A percentile compares a stretch with the other conserved stretches of the same genome.
phyloP scores from a whole-genome alignment of 2,797 vertebrate species.

The Rhabdomys pumilio region DNA sequence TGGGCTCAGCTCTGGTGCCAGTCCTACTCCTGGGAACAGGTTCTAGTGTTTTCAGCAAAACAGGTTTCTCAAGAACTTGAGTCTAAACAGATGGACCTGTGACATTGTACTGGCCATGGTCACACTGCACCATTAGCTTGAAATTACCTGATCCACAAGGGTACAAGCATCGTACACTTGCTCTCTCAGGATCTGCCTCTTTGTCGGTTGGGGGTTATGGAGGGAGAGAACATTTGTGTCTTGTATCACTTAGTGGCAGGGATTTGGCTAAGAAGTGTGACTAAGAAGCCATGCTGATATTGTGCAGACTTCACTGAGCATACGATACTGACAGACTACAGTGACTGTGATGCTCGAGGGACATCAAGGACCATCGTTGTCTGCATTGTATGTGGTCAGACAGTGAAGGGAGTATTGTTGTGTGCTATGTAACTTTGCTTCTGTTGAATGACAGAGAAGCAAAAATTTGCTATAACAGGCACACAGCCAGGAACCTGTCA shows the following conservation, averaged over 20 bases:
- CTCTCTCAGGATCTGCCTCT: not conserved
- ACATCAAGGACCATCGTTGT: not conserved
- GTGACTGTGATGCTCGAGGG: not conserved
- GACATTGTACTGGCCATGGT: not conserved
- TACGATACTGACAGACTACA: not conserved
- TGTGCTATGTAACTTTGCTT: not conserved
- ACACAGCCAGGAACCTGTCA: no score
- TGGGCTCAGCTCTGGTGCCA: not conserved
- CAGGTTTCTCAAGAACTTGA: not conserved
- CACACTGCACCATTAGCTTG: not conserved
- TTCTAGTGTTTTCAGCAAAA: not conserved
- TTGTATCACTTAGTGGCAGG: not conserved
- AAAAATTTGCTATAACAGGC: not conserved
- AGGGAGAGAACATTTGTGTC: not conserved
- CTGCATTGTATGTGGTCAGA: not conserved
- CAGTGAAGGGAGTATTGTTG: not conserved
- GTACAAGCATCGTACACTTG: not conserved
- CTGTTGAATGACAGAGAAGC: not conserved
- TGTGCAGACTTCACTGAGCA: not conserved
- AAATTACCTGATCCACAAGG: not conserved
- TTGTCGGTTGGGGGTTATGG: not conserved
- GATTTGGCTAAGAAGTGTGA: not conserved
- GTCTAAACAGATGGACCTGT: not conserved
- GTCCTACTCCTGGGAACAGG: not conserved
- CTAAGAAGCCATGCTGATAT: not conserved